These are phyloP conservation scores for Pristionchus mayeri DNA, from an alignment of 2,888 invertebrate species.

Conservation along the genomic window DNA sequence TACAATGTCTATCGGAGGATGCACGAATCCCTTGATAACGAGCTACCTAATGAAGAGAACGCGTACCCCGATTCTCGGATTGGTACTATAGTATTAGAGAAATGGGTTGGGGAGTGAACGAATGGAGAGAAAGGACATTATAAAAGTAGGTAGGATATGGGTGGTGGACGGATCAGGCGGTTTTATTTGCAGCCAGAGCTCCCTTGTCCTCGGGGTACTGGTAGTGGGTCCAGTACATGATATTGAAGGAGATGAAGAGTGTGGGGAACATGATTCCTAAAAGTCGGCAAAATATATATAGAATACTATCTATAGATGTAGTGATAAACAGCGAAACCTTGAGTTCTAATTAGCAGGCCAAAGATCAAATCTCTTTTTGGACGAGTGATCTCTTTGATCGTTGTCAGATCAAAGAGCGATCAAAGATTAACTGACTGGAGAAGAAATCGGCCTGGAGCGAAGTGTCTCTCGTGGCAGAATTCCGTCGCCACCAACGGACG, in stretches of 20 bases:
- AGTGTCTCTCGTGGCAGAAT: constrained; percentile 5
- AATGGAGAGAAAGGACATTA: not conserved
- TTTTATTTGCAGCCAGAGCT: not conserved
- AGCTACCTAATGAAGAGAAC: not conserved
- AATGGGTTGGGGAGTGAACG: not conserved
- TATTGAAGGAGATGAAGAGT: constrained; percentile 65
- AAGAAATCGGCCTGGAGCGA: constrained; percentile 27
- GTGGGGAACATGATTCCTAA: constrained; percentile 60
- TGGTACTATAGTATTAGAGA: not conserved
- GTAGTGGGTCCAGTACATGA: constrained; percentile 64
- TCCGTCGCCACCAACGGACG: constrained; percentile 33
- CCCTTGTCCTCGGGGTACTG: constrained; percentile 26
- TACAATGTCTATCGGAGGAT: no score
- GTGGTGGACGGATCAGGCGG: not conserved
- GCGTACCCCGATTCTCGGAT: not conserved
- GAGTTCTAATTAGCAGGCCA: not conserved
- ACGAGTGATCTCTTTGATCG: no score
- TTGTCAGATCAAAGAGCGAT: not conserved
- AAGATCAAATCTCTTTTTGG: not conserved
- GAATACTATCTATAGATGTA: not conserved
- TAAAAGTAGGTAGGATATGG: not conserved
- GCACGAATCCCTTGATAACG: not conserved
- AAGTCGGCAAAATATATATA: not conserved
- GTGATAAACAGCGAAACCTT: no score
- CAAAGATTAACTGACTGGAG: constrained; percentile 33